phyloP scores from a whole-genome alignment of 2,797 vertebrate genomes.

The Lycodopsis pacificus region DNA sequence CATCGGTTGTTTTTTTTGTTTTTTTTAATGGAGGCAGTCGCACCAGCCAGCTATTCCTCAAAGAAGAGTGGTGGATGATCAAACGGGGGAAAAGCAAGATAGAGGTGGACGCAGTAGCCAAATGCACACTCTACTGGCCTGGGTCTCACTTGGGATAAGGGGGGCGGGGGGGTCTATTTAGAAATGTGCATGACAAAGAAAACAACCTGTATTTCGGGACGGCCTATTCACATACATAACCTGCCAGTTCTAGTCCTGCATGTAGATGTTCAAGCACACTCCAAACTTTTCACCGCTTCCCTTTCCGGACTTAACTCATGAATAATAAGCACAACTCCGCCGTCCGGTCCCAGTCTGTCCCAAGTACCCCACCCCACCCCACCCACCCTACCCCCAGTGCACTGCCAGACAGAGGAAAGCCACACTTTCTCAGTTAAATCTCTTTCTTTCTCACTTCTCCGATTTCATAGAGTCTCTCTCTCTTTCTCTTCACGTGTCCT shows the following conservation, averaged over 20 bases:
- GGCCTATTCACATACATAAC: slow-evolving; percentile 54
- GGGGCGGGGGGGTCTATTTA: slow-evolving; percentile 42
- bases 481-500: slow-evolving; percentile 72
- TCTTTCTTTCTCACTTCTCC: slow-evolving; percentile 52
- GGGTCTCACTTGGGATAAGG: slow-evolving; percentile 50
- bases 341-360: slow-evolving; percentile 45
- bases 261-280: slow-evolving; percentile 81
- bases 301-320: slow-evolving; percentile 52
- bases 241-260: slow-evolving; percentile 73
- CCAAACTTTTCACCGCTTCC: slow-evolving; percentile 55
- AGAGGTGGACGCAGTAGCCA: slow-evolving; percentile 50
- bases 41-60: slow-evolving; percentile 52
- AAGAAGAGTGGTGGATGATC: slow-evolving; percentile 15
- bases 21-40: slow-evolving; percentile 47
- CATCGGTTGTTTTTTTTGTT: slow-evolving; percentile 39
- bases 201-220: slow-evolving; percentile 52
- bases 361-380: slow-evolving; percentile 2
- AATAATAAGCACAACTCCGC: slow-evolving; percentile 81
- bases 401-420: slow-evolving; percentile 77
- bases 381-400: slow-evolving; percentile 24
- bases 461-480: slow-evolving; percentile 71
- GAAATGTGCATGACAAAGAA: slow-evolving; percentile 68
- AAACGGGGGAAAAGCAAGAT: slow-evolving; percentile 3
- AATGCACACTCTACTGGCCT: slow-evolving; percentile 51
- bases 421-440: slow-evolving; percentile 57